These are phyloP conservation scores for Poecile atricapillus DNA, from an alignment of 2,113 vertebrate species.

Conservation along the genomic window DNA sequence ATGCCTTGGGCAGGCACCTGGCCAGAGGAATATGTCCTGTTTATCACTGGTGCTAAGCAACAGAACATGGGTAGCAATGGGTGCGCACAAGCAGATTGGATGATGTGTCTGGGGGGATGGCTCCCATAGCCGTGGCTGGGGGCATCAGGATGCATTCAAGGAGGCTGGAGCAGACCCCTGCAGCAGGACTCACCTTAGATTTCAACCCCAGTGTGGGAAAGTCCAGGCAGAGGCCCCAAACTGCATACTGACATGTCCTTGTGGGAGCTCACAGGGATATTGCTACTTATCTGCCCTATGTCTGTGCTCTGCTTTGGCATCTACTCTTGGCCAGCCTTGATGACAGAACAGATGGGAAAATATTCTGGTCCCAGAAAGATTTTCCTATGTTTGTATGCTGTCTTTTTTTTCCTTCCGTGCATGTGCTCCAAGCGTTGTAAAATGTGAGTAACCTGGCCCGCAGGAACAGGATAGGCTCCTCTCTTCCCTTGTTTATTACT, in stretches of 20 bases:
- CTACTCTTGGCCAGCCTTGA: background rate
- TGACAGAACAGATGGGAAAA: background rate
- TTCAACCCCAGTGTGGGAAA: background rate
- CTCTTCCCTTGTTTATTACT: conserved; percentile 20
- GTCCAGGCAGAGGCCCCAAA: background rate
- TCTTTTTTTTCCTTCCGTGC: background rate
- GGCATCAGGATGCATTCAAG: background rate
- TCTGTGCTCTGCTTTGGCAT: background rate
- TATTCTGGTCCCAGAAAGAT: background rate
- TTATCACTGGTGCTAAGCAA: background rate
- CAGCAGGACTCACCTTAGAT: background rate
- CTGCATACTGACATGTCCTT: background rate
- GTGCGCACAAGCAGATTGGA: background rate
- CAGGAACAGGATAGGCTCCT: background rate
- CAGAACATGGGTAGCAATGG: background rate
- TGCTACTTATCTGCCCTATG: background rate
- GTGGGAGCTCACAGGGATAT: background rate
- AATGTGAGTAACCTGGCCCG: background rate
- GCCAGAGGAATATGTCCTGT: background rate
- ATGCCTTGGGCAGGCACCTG: background rate
- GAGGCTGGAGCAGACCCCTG: background rate
- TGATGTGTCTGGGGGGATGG: rapidly evolving
- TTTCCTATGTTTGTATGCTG: background rate
- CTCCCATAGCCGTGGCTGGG: background rate
- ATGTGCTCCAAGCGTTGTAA: background rate